phyloP scores from a whole-genome alignment of 2,888 invertebrate species.

The Chrysolina americana region DNA sequence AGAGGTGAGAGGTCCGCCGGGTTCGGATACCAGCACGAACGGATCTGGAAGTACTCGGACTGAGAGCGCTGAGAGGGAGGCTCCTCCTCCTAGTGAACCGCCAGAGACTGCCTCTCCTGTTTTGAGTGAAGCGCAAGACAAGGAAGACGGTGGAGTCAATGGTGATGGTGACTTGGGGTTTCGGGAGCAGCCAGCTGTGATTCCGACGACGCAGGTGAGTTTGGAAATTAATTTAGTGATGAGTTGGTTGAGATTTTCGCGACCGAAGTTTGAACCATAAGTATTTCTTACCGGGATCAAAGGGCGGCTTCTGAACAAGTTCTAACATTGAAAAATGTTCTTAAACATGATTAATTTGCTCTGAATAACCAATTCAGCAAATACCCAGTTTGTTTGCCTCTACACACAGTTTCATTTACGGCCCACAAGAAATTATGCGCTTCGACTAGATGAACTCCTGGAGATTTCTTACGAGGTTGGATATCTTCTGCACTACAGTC shows the following conservation, averaged over 20 bases:
- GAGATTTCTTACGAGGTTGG: too few species aligned
- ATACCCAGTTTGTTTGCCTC: too few species aligned
- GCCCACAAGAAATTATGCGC: too few species aligned
- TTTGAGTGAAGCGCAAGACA: slow-evolving; percentile 64
- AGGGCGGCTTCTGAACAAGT: too few species aligned
- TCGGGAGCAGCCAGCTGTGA: slow-evolving; percentile 6
- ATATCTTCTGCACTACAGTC: too few species aligned
- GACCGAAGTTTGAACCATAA: too few species aligned
- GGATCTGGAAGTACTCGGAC: slow-evolving; percentile 11
- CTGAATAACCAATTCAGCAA: too few species aligned
- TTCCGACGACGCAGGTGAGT: slow-evolving; percentile 4
- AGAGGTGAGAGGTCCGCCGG: slow-evolving; percentile 56
- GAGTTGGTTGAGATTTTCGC: not conserved
- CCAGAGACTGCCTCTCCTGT: slow-evolving; percentile 60
- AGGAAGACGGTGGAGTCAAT: slow-evolving; percentile 58
- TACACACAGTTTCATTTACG: too few species aligned
- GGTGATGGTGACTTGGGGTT: slow-evolving; percentile 23
- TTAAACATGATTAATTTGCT: too few species aligned
- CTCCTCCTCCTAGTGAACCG: slow-evolving; percentile 26
- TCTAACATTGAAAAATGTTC: too few species aligned
- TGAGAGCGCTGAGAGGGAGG: slow-evolving; percentile 30
- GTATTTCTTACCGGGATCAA: too few species aligned
- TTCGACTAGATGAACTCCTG: too few species aligned
- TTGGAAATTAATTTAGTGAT: not conserved
- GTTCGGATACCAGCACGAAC: slow-evolving; percentile 20